Conservation (phyloP, 2,797 vertebrate species). For the Macrochelys suwanniensis region DNA sequence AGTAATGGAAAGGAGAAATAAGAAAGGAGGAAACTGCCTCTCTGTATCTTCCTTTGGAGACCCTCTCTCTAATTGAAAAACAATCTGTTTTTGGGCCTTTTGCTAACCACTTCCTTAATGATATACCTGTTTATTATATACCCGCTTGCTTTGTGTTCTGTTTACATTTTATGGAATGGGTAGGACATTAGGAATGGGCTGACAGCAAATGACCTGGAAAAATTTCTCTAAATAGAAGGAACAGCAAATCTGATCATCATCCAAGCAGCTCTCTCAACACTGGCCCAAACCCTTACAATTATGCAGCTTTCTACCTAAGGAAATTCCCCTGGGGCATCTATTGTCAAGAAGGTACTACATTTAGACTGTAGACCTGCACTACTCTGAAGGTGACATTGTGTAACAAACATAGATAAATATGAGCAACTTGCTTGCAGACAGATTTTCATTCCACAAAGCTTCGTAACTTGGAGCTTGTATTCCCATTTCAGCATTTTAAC, state of each 20-base stretch:
- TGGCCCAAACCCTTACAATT: background rate
- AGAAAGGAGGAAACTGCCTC: background rate
- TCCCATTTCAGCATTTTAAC: slow-evolving; percentile 59
- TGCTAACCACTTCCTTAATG: background rate
- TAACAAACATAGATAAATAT: slow-evolving; percentile 42
- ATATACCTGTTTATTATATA: background rate
- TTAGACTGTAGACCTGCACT: slow-evolving; percentile 43
- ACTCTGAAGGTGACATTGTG: slow-evolving; percentile 67
- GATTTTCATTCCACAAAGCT: slow-evolving; percentile 53
- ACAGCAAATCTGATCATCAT: background rate
- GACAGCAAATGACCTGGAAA: slow-evolving; percentile 41
- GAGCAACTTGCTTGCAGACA: slow-evolving; percentile 20
- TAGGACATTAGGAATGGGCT: background rate
- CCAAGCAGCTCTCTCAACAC: background rate
- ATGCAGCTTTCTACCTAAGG: background rate
- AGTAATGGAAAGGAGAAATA: background rate
- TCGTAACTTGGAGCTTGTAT: slow-evolving; percentile 34
- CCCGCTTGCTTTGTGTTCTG: background rate
- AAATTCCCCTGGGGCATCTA: slow-evolving; percentile 44
- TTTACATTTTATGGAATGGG: background rate
- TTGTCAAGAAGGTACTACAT: slow-evolving; percentile 21
- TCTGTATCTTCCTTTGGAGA: background rate
- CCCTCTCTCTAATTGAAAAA: background rate
- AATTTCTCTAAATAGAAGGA: background rate
- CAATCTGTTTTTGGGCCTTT: background rate